Evolutionary conservation across 2,113 vertebrate genomes (phyloP).

Genomic region (Malurus elegans): DNA sequence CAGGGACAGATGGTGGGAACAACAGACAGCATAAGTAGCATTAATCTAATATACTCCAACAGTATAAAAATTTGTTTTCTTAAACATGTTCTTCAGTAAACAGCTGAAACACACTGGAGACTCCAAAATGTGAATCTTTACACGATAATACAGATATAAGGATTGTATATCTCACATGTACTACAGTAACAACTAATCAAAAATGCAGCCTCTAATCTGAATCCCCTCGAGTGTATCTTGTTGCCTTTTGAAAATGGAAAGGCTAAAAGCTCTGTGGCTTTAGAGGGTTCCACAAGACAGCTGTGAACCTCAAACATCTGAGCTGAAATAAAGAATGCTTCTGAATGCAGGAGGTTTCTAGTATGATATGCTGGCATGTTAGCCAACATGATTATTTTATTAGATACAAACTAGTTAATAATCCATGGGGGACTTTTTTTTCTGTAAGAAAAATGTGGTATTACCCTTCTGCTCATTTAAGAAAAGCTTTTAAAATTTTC

Average conservation of each 20-base stretch:
- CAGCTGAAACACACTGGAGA: neutral
- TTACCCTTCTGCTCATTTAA: neutral
- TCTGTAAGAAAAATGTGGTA: neutral
- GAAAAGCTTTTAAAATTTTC: neutral
- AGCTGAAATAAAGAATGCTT: neutral
- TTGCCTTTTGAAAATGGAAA: neutral
- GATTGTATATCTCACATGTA: fast-evolving
- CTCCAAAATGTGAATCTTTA: neutral
- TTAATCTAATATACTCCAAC: neutral
- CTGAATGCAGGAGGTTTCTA: neutral
- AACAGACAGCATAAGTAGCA: neutral
- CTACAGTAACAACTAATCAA: neutral
- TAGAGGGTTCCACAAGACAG: neutral
- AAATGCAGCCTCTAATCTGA: neutral
- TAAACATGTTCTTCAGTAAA: neutral
- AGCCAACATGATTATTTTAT: neutral
- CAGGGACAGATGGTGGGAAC: neutral
- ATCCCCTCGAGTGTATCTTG: neutral
- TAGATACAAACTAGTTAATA: neutral
- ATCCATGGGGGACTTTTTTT: neutral
- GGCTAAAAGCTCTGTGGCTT: neutral
- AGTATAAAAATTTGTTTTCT: neutral
- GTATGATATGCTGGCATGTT: neutral
- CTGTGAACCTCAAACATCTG: neutral
- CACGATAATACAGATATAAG: neutral